Base-by-base conservation (phyloP, 2,888 invertebrate species). In the Tenthredo mesomela region DNA sequence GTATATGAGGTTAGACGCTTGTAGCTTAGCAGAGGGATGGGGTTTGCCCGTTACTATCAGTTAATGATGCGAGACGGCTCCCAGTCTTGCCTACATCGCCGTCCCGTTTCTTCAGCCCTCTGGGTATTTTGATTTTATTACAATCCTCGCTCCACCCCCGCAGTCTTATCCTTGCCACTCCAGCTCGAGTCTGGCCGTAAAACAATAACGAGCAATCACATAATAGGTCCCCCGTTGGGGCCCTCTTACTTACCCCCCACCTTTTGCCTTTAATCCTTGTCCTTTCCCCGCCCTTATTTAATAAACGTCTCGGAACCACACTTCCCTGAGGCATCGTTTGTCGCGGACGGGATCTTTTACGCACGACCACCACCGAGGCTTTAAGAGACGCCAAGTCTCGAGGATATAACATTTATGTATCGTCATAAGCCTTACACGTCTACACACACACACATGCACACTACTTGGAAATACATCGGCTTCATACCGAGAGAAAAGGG, bases 201-300 rank as follows among this genome's bases (percentile, higher is more conserved):
- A 89, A 89, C 88, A 89, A 88, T 89, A 89, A 89, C 87, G 89
- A 89, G 89, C 89, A 89, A 89, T 89, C 89, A 86, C 87, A 88
- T 89, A 89, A 89, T 88, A 86, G 88, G 84, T 87, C 87, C 78
- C 67, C 84, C 80, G 58, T 58, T 82, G 78, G 78, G 84, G 73
- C 84, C 85, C 85, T 83, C 86, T 87, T 85, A 29, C 82, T 43
- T 85, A 86, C 84, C 85, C 75, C 29, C 85, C 83, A 47, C 54
- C 54, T 84, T 84, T 82, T 47, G n/a, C 43, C 82, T 82, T 47
- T 50, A 82, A 87, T 89, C 88, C 86, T 85, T 83, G 70, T 33
- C 54, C 83, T 15, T 77, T 78, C 61, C 61, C 70, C 54, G 47
- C 85, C 70, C 82, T 85, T 84, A 87, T 87, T 87, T 77, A 84